A percentile compares a stretch with the other conserved stretches of the same genome.
These are phyloP conservation scores for Ephydatia muelleri DNA, from an alignment of 37 sponge, comb jelly and placozoan species.

Conservation along the genomic window DNA sequence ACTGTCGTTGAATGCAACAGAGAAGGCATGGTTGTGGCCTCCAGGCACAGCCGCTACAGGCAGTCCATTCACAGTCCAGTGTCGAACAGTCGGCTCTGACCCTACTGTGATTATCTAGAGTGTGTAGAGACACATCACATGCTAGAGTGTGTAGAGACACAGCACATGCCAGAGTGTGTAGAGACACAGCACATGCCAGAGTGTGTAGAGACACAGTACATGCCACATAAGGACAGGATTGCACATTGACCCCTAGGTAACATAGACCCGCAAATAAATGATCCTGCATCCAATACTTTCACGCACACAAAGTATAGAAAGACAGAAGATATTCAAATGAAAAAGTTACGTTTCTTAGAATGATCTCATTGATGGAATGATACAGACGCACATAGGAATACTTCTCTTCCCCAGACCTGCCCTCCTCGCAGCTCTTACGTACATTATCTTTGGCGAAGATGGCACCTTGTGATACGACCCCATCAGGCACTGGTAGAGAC, in stretches of 20 bases:
- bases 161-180: background rate
- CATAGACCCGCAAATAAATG: too few relatives aligned
- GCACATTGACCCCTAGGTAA: too few relatives aligned
- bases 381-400: background rate
- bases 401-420: background rate
- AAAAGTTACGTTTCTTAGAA: too few relatives aligned
- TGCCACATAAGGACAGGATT: too few relatives aligned
- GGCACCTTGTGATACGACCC: constrained; percentile 44
- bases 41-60: constrained; percentile 48
- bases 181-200: background rate
- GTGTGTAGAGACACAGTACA: background rate
- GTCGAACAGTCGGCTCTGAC: constrained; percentile 45
- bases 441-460: constrained; percentile 60
- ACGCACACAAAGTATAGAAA: too few relatives aligned
- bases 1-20: constrained; percentile 40
- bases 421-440: background rate
- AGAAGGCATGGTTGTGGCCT: constrained; percentile 41
- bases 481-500: constrained; percentile 37
- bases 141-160: background rate
- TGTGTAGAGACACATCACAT: too few relatives aligned
- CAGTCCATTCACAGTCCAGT: constrained; percentile 71
- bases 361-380: background rate
- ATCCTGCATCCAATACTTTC: too few relatives aligned
- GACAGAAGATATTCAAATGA: too few relatives aligned
- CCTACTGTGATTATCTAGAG: constrained; percentile 75